Evolutionary conservation across 1,140 invertebrate genomes (phyloP).

Genomic region (Orius insidiosus): DNA sequence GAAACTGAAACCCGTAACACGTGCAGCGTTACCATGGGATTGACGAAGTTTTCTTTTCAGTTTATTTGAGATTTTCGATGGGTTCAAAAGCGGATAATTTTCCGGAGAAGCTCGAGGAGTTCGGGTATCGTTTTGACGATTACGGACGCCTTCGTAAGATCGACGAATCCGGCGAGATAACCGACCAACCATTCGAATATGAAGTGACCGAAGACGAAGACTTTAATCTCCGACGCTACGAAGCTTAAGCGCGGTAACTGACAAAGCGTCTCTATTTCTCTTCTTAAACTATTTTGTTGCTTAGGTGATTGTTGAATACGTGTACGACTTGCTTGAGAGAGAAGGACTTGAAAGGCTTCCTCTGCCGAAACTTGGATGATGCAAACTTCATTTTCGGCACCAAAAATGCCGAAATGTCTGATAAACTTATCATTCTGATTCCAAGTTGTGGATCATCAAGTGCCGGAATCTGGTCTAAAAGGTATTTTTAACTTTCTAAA

Average conservation of each 20-base stretch:
- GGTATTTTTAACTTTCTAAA: too few relatives aligned
- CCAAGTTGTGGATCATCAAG: constrained; percentile 61
- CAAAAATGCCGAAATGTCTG: constrained; percentile 37
- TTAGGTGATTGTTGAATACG: constrained; percentile 41
- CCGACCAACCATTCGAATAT: constrained; percentile 40
- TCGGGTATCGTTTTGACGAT: constrained; percentile 20
- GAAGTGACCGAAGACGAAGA: constrained; percentile 35
- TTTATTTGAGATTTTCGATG: too few relatives aligned
- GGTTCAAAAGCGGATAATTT: too few relatives aligned
- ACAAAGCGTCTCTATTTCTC: too few relatives aligned
- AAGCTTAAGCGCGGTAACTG: constrained; percentile 43
- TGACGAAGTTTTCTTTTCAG: too few relatives aligned
- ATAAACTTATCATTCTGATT: constrained; percentile 52
- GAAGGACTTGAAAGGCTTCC: constrained; percentile 34
- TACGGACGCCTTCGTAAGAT: constrained; percentile 39
- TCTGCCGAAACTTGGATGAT: constrained; percentile 32
- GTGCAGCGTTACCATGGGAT: too few relatives aligned
- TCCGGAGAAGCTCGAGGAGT: not conserved
- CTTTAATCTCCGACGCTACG: constrained; percentile 50
- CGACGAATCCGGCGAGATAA: constrained; percentile 28
- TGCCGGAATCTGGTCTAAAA: constrained; percentile 65
- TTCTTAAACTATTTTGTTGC: too few relatives aligned
- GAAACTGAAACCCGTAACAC: too few relatives aligned
- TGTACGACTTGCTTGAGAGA: constrained; percentile 45
- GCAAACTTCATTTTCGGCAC: constrained; percentile 40